Evolutionary conservation across 1,140 invertebrate species (phyloP).

Genomic region (Drosophila ercepeae): DNA sequence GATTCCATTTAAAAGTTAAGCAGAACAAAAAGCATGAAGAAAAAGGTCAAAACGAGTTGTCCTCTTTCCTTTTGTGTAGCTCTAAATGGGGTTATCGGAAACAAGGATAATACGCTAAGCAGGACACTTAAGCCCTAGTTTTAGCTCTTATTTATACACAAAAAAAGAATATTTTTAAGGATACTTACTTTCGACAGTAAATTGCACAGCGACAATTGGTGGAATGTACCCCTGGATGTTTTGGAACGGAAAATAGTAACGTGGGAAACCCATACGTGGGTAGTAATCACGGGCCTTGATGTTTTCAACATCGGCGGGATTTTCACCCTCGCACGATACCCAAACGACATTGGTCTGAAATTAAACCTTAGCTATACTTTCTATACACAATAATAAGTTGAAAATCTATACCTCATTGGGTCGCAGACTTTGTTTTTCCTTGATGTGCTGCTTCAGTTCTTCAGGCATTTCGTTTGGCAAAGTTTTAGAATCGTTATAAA

Average conservation of each 20-base stretch:
- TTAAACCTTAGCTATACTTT: not conserved
- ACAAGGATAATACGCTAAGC: not conserved
- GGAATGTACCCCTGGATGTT: constrained; percentile 93
- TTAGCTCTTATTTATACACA: not conserved
- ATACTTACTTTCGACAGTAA: constrained; percentile 91
- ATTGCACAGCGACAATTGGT: constrained; percentile 94
- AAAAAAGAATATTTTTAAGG: not conserved
- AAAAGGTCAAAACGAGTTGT: not conserved
- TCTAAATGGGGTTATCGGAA: not conserved
- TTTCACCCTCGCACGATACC: constrained; percentile 95
- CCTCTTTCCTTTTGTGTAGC: not conserved
- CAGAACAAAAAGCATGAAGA: not conserved
- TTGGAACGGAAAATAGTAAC: constrained; percentile 92
- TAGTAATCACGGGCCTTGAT: constrained; percentile 93
- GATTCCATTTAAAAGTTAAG: not conserved
- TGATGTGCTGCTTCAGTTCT: constrained; percentile 90
- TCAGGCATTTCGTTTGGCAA: constrained; percentile 90
- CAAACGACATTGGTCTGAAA: constrained; percentile 90
- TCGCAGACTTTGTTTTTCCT: constrained; percentile 77
- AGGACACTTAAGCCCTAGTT: not conserved
- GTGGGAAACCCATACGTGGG: constrained; percentile 90
- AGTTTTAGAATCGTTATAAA: constrained; percentile 89
- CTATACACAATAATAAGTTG: not conserved
- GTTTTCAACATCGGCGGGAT: constrained; percentile 95
- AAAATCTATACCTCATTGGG: constrained; percentile 72